Percentiles rank a stretch among this genome's conserved stretches.
Conservation (phyloP, 2,888 invertebrate species). For the Hybos culiciformis region DNA sequence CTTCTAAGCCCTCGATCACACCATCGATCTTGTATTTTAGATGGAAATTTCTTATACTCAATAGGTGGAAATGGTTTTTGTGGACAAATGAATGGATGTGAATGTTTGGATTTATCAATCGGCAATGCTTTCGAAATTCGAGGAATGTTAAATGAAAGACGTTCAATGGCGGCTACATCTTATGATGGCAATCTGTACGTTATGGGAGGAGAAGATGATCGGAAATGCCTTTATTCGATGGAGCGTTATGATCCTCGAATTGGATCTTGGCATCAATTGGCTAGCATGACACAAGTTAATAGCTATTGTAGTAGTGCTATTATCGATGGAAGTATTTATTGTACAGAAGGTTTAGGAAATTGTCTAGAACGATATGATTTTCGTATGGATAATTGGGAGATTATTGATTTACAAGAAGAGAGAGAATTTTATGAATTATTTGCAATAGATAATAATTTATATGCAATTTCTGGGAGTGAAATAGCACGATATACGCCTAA, state of each 20-base stretch:
- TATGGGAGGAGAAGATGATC: conserved; percentile 25
- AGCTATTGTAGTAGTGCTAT: conserved; percentile 24
- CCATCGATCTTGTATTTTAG: conserved; percentile 22
- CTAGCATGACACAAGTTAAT: conserved; percentile 21
- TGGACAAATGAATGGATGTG: conserved; percentile 19
- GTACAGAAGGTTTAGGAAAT: conserved; percentile 23
- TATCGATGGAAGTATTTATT: conserved; percentile 21
- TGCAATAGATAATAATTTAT: conserved; percentile 20
- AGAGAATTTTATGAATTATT: conserved; percentile 25
- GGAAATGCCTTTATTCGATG: conserved; percentile 20
- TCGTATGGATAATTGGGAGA: conserved; percentile 21
- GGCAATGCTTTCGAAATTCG: conserved; percentile 18
- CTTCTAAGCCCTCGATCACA: conserved; percentile 21
- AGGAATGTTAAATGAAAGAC: conserved; percentile 21
- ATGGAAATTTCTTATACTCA: conserved; percentile 21
- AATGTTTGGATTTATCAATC: conserved; percentile 20
- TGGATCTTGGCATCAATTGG: conserved; percentile 20
- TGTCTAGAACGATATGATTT: conserved; percentile 24
- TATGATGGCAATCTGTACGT: conserved; percentile 21
- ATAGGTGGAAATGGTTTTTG: conserved; percentile 21
- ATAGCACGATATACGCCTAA: conserved; percentile 19
- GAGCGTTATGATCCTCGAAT: conserved; percentile 22
- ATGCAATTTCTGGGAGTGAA: conserved; percentile 21
- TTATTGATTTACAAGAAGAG: conserved; percentile 22
- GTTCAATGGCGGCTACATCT: conserved; percentile 24